phyloP scores from a whole-genome alignment of 2,797 vertebrate genomes.

The Botia kubotai region DNA sequence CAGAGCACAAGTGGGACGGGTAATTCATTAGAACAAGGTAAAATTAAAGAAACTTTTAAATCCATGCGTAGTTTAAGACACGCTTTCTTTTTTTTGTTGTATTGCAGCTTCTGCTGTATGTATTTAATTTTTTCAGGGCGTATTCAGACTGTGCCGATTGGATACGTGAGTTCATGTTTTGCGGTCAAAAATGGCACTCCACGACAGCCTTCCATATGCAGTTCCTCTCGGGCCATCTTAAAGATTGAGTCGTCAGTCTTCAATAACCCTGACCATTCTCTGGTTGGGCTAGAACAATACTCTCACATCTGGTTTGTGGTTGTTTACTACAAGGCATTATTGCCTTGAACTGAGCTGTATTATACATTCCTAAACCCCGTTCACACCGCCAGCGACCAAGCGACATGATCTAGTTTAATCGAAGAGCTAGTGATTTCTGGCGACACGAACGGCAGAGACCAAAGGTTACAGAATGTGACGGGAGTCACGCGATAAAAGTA shows the following conservation, averaged over 20 bases:
- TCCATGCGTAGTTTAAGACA: neutral
- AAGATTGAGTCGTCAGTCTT: constrained; percentile 82
- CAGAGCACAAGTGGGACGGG: neutral
- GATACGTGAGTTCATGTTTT: constrained; percentile 88
- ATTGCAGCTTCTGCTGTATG: too few relatives aligned
- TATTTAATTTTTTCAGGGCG: constrained; percentile 71
- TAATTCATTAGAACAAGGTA: constrained; percentile 75
- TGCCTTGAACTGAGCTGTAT: too few relatives aligned
- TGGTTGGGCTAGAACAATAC: constrained; percentile 86
- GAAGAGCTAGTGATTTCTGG: too few relatives aligned
- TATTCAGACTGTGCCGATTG: constrained; percentile 85
- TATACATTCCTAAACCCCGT: too few relatives aligned
- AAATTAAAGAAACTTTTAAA: neutral
- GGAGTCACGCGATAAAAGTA: too few relatives aligned
- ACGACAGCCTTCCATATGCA: constrained; percentile 86
- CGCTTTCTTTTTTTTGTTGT: neutral
- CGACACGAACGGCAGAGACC: too few relatives aligned
- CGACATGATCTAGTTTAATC: too few relatives aligned
- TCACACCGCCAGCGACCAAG: too few relatives aligned
- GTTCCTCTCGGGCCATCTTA: constrained; percentile 82
- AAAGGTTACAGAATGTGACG: too few relatives aligned
- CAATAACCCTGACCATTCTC: constrained; percentile 87
- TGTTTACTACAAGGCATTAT: neutral
- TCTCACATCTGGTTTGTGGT: constrained; percentile 87
- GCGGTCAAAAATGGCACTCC: constrained; percentile 87